Base-by-base conservation (phyloP, 2,113 vertebrate species). In the Silurus asotus region DNA sequence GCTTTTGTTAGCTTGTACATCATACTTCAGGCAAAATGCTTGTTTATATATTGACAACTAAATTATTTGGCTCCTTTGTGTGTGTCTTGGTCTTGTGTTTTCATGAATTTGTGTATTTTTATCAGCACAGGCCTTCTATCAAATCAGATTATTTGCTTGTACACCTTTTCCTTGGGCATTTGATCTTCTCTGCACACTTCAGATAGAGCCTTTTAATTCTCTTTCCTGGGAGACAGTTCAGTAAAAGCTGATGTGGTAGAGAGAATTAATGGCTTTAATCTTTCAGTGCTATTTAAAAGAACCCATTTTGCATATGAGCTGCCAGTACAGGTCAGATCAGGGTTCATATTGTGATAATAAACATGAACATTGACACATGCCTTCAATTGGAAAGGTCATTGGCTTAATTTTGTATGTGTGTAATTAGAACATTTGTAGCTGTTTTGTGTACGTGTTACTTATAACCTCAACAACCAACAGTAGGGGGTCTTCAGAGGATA, bases 11-110 rank as follows among this genome's bases (percentile, higher is more conserved):
- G 94, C 93, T 92, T 92, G 92, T 95, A 93, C 93, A 93, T 94
- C 94, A 94, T 94, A 92, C 92, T 94, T 95, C 93, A 93, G 93
- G 94, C 95, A 95, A 96, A 95, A 94, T 95, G 94, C 93, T 95
- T 93, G 91, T 94, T 95, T 96, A 95, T 97, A 96, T 97, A 96
- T 97, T 94, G 96, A 96, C 96, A 95, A 96, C 96, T 96, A 96
- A 97, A 94, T 93, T 93, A 93, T 93, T 87, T 93, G 95, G 94
- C 93, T 95, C 88, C 89, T 92, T 92, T 93, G 92, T 86, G 83
- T 53, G 82, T 88, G 82, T 87, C 75, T 51, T 78, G 25, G 53
- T 82, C 45, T 87, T 61, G 70, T 80, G 17, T 87, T 87, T 89
- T 81, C 83, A 83, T 55, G 8, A 9, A 25, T 53, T 53, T 15